These are phyloP conservation scores for Sarcophaga bullata DNA, from an alignment of 1,140 invertebrate genomes.

Conservation along the genomic window DNA sequence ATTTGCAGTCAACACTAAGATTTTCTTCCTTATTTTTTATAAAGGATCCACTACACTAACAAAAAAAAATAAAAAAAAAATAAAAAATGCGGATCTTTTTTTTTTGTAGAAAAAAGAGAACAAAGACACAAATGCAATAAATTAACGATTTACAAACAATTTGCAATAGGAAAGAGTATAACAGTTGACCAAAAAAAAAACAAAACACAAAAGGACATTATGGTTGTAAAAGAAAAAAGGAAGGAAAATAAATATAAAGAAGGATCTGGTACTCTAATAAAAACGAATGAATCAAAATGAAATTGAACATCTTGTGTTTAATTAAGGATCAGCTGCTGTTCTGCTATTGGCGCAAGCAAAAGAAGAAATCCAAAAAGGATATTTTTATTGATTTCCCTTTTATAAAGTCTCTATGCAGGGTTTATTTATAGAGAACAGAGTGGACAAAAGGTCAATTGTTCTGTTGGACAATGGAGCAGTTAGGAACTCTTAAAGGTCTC, in stretches of 20 bases:
- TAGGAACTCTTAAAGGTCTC: neutral
- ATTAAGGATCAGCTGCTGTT: constrained; percentile 9
- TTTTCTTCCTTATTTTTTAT: neutral
- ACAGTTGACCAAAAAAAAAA: neutral
- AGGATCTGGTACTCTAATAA: neutral
- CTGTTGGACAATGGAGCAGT: neutral
- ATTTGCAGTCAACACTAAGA: neutral
- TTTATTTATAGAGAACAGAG: neutral
- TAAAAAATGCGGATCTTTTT: neutral
- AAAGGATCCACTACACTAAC: neutral
- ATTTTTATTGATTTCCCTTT: neutral
- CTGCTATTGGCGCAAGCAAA: constrained; percentile 10
- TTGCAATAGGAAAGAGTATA: neutral
- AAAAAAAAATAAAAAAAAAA: neutral
- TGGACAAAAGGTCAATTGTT: constrained; percentile 21
- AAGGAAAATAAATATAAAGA: neutral
- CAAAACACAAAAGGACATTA: constrained; percentile 9
- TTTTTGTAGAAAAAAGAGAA: no score
- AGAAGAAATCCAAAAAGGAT: neutral
- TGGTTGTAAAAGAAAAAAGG: neutral
- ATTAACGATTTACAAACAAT: constrained; percentile 8
- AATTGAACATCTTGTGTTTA: constrained; percentile 11
- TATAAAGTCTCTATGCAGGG: neutral
- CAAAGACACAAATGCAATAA: neutral
- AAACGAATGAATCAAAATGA: neutral